These are phyloP conservation scores for Rhinatrema bivittatum DNA, from an alignment of 2,797 vertebrate species.

Conservation along the genomic window DNA sequence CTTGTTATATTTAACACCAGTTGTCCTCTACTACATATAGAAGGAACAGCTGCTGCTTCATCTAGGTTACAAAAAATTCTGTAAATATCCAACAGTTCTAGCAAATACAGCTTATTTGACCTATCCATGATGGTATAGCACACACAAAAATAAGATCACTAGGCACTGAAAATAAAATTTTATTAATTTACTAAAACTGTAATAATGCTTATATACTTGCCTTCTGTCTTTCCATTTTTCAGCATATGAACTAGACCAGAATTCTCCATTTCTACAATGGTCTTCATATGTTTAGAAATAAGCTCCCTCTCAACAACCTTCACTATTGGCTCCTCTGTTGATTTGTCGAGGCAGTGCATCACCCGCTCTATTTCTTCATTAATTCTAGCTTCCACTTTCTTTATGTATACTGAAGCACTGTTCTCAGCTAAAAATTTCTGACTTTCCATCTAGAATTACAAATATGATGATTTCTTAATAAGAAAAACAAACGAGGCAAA, in stretches of 20 bases:
- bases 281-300: slow-evolving; percentile 98
- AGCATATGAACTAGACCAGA: slow-evolving; percentile 95
- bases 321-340: slow-evolving; percentile 92
- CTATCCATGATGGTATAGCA: too few species aligned
- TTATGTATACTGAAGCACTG: slow-evolving; percentile 96
- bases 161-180: too few species aligned
- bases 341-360: slow-evolving; percentile 96
- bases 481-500: not conserved
- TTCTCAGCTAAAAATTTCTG: slow-evolving; percentile 97
- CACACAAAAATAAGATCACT: too few species aligned
- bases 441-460: slow-evolving; percentile 84
- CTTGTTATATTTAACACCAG: too few species aligned
- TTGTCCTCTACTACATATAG: too few species aligned
- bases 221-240: slow-evolving; percentile 94
- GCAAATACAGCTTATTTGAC: too few species aligned
- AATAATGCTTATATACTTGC: too few species aligned
- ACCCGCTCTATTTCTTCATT: slow-evolving; percentile 96
- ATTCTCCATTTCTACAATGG: slow-evolving; percentile 97
- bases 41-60: too few species aligned
- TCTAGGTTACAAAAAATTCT: too few species aligned
- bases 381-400: slow-evolving; percentile 95
- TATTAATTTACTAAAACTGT: too few species aligned
- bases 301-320: slow-evolving; percentile 93
- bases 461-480: slow-evolving; percentile 17
- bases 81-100: too few species aligned